Conservation (phyloP, 1,140 invertebrate genomes). For the Neelides sp. region DNA sequence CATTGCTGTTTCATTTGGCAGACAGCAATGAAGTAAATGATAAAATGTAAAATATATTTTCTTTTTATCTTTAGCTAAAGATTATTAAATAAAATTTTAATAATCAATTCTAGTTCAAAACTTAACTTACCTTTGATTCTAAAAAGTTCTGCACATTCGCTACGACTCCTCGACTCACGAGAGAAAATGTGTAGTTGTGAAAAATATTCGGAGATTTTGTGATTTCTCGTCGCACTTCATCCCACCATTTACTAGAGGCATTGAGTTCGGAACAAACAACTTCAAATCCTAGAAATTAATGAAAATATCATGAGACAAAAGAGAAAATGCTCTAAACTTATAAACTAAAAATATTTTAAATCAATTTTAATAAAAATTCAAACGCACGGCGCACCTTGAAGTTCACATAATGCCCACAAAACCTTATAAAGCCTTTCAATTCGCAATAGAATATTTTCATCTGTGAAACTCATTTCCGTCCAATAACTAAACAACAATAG, state of each 20-base stretch:
- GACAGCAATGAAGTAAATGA: not conserved
- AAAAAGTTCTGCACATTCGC: conserved; percentile 36
- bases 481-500: conserved; percentile 52
- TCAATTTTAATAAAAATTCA: conserved; percentile 11
- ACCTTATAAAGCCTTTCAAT: conserved; percentile 40
- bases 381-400: conserved; percentile 35
- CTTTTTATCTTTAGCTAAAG: conserved; percentile 34
- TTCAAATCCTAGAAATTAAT: conserved; percentile 32
- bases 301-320: conserved; percentile 16
- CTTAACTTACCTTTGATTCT: conserved; percentile 33
- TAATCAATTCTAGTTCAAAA: too few species aligned
- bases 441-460: too few species aligned
- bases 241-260: conserved; percentile 60
- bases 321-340: conserved; percentile 27
- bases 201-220: conserved; percentile 55
- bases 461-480: conserved; percentile 41
- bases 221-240: conserved; percentile 51
- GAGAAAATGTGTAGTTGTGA: conserved; percentile 55
- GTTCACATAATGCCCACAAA: conserved; percentile 38
- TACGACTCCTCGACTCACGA: conserved; percentile 60
- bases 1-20: too few species aligned
- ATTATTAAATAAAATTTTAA: too few species aligned
- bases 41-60: not conserved
- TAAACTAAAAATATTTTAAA: too few species aligned
- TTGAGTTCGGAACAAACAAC: conserved; percentile 45